A percentile compares a stretch with the other conserved stretches of the same genome.
phyloP scores from a whole-genome alignment of 2,888 invertebrate genomes.

The Synergus umbraculus region DNA sequence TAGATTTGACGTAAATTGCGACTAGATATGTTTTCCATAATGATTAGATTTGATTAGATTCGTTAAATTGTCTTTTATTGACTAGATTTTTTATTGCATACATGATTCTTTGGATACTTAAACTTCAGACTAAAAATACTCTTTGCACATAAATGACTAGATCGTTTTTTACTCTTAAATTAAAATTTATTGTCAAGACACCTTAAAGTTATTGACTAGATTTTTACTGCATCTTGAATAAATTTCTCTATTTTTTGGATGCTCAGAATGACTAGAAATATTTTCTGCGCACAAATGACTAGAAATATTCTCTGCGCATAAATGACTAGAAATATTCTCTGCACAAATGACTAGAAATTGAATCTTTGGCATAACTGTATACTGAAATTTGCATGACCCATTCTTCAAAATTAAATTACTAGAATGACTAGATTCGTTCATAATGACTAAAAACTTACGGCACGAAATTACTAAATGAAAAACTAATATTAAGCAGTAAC shows the following conservation, averaged over 20 bases:
- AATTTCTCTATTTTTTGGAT: not conserved
- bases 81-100: not conserved
- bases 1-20: constrained; percentile 38
- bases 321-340: constrained; percentile 2
- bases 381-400: not conserved
- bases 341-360: not conserved
- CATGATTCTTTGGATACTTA: not conserved
- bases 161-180: not conserved
- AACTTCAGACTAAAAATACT: not conserved
- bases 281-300: not conserved
- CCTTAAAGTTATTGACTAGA: not conserved
- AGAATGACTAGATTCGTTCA: not conserved
- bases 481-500: not conserved
- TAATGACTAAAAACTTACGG: not conserved
- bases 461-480: not conserved
- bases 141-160: not conserved
- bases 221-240: not conserved
- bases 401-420: not conserved
- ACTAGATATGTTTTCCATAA: constrained; percentile 43
- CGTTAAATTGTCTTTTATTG: not conserved
- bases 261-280: not conserved
- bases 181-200: no score
- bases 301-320: not conserved
- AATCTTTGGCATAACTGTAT: not conserved
- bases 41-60: constrained; percentile 43